phyloP scores from a whole-genome alignment of 1,140 invertebrate genomes.

The Listronotus bonariensis region DNA sequence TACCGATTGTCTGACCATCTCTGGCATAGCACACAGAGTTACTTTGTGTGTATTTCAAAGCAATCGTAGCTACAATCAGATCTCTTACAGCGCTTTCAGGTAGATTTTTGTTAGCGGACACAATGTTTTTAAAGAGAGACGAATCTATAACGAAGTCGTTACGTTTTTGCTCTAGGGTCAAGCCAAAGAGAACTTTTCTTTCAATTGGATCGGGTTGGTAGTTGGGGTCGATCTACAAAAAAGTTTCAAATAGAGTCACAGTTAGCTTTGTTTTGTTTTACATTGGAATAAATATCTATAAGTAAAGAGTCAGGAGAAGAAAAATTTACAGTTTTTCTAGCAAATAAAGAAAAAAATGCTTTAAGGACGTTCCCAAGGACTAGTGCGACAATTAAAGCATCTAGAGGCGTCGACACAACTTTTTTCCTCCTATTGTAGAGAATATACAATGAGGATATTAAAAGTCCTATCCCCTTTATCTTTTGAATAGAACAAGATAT shows the following conservation, averaged over 20 bases:
- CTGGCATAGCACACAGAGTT: constrained; percentile 94
- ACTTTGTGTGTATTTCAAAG: constrained; percentile 97
- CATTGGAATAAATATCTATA: no score
- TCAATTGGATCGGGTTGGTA: constrained; percentile 85
- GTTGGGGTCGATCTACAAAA: constrained; percentile 78
- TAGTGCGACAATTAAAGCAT: no score
- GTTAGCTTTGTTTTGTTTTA: no score
- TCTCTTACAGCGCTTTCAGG: constrained; percentile 81
- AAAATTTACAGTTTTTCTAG: no score
- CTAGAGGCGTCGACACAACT: no score
- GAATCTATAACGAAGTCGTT: constrained; percentile 88
- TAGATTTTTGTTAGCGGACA: constrained; percentile 73
- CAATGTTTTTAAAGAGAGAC: constrained; percentile 82
- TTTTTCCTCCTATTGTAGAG: no score
- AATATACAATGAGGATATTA: no score
- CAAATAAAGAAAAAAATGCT: no score
- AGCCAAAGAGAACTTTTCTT: constrained; percentile 86
- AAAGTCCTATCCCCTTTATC: no score
- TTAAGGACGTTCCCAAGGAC: no score
- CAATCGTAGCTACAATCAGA: constrained; percentile 93
- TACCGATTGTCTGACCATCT: constrained; percentile 89
- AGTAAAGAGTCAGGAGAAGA: no score
- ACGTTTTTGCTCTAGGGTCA: constrained; percentile 89
- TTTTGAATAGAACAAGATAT: no score
- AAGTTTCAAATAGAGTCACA: not conserved